These are phyloP conservation scores for Poeciliopsis infans DNA, from an alignment of 2,797 vertebrate genomes.

Conservation along the genomic window DNA sequence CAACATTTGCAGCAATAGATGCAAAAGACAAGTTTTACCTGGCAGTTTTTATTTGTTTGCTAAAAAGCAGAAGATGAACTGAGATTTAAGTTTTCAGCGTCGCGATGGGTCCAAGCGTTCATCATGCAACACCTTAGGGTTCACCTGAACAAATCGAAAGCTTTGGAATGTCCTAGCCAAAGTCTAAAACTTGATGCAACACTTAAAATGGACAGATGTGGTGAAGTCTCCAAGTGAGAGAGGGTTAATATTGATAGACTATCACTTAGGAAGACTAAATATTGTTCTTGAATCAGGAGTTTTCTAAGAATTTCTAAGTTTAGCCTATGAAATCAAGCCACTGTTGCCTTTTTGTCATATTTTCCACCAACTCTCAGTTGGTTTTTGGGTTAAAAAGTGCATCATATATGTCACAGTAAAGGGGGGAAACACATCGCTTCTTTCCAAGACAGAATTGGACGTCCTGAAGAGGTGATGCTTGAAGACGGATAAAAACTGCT, in stretches of 20 bases:
- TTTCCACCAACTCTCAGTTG: not conserved
- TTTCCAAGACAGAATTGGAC: not conserved
- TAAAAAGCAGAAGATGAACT: not conserved
- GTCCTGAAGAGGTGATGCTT: not conserved
- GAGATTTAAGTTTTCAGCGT: not conserved
- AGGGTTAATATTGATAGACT: not conserved
- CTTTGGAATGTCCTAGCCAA: not conserved
- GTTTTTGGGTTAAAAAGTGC: not conserved
- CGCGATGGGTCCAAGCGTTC: not conserved
- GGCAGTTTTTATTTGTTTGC: not conserved
- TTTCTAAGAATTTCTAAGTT: not conserved
- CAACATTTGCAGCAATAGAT: no score
- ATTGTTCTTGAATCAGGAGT: not conserved
- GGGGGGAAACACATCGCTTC: not conserved
- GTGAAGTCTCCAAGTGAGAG: not conserved
- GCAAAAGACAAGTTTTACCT: not conserved
- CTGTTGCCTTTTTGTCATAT: not conserved
- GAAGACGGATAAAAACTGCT: not conserved
- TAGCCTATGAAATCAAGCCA: not conserved
- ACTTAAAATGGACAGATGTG: not conserved
- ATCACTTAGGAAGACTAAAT: not conserved
- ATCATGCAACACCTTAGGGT: not conserved
- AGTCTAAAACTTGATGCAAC: not conserved
- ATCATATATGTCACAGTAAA: not conserved
- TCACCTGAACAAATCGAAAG: not conserved